Conservation (phyloP, 2,888 invertebrate species). For the Resseliella maxima region DNA sequence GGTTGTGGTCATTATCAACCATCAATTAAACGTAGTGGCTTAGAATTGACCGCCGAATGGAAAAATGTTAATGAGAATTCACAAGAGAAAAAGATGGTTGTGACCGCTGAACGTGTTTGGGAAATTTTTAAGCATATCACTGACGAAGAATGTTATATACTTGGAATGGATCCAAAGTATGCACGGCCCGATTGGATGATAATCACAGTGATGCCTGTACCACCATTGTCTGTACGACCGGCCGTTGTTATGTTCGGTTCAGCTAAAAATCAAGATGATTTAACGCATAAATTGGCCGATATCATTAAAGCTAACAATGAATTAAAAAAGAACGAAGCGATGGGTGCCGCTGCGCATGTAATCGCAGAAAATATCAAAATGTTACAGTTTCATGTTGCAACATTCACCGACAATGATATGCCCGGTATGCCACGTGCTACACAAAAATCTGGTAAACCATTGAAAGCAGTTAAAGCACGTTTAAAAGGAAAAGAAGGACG, state of each 20-base stretch:
- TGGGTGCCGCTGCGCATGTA: constrained; percentile 97
- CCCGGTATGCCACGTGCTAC: constrained; percentile 97
- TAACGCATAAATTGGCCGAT: constrained; percentile 98
- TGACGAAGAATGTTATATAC: constrained; percentile 95
- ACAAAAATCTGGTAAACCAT: constrained; percentile 98
- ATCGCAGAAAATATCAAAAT: constrained; percentile 96
- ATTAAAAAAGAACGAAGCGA: constrained; percentile 91
- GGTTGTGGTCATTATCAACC: constrained; percentile 99
- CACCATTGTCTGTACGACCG: constrained; percentile 94
- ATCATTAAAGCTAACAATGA: constrained; percentile 99
- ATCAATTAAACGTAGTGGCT: constrained; percentile 85
- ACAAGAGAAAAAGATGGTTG: constrained; percentile 86
- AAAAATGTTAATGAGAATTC: constrained; percentile 90
- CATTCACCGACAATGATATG: constrained; percentile 98
- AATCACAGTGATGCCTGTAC: constrained; percentile 95
- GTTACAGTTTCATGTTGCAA: constrained; percentile 98
- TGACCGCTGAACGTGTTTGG: constrained; percentile 96
- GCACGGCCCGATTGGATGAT: constrained; percentile 99
- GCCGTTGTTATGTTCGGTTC: constrained; percentile 99
- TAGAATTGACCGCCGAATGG: constrained; percentile 98
- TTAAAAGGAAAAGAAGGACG: constrained; percentile 98
- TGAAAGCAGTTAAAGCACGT: constrained; percentile 97
- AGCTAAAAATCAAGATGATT: constrained; percentile 97
- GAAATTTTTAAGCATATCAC: constrained; percentile 96
- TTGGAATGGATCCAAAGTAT: constrained; percentile 97